Conservation (phyloP, 53 echinoderm and acorn worm species). For the Patiria pectinifera region DNA sequence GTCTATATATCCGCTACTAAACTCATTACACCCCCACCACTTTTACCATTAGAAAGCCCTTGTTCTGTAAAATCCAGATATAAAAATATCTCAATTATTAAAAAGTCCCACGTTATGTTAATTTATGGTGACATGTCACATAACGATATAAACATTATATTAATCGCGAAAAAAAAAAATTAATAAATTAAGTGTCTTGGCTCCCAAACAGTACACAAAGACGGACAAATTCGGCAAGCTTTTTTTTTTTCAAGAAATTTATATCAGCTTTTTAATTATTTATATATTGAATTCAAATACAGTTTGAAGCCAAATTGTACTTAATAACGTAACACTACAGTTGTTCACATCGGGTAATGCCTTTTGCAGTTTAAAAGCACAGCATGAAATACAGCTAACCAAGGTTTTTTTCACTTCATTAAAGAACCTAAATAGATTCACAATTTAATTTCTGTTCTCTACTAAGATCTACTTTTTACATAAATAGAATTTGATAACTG, state of each 20-base stretch:
- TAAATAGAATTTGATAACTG: neutral
- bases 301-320: conserved; percentile 21
- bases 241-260: conserved; percentile 57
- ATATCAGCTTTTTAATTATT: conserved; percentile 53
- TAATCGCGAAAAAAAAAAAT: neutral
- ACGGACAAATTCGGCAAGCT: neutral
- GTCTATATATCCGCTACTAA: no score
- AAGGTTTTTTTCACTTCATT: neutral
- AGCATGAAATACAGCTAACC: neutral
- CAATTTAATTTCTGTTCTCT: no score
- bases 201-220: neutral
- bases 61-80: no score
- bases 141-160: no score
- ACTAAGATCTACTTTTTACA: neutral
- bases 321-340: neutral
- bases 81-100: no score
- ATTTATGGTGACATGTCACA: no score
- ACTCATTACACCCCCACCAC: no score
- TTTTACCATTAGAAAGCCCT: no score
- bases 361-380: neutral
- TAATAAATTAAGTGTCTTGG: neutral
- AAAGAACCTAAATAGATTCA: neutral
- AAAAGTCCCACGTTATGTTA: no score
- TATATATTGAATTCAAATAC: conserved; percentile 36
- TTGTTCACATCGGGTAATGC: neutral